Evolutionary conservation across 2,797 vertebrate species (phyloP), one percentile per base, ranked within the genome.

Genomic region (Syndactyla subalaris): DNA sequence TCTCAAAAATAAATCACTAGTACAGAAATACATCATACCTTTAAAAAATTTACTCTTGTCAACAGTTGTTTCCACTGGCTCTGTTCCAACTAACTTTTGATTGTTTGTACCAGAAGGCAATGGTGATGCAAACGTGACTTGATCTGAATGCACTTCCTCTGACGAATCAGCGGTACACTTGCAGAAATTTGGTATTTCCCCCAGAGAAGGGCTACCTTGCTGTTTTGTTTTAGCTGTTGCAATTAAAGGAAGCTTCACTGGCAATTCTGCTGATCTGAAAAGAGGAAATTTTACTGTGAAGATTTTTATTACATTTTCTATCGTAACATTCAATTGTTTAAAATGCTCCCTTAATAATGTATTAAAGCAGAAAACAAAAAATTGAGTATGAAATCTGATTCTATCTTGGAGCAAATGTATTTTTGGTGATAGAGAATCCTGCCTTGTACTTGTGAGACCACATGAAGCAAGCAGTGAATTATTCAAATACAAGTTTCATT

Each of bases 21-120:
- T n/a, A 63, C 15, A 94, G 54, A 75, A 92, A 92, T 32, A 55
- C 5, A 82, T 26, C 72, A 74, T 92, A 97, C 96, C 95, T 96
- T 88, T 79, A 26, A 76, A 84, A 95, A 82, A 62, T 9, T 10
- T 24, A 15, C 77, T 93, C 77, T 77, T 85, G 36, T 84, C 71
- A 86, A 65, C 3, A 4, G 38, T 34, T 48, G 55, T 49, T 90
- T 92, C 85, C 46, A 63, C 22, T 11, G 72, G 55, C 21, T 94
- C 70, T 86, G 9, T 67, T 78, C 93, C 84, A 88, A 54, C 75
- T 65, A 89, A 55, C 22, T 95, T 93, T 24, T 43, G 57, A 57
- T 67, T 94, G 74, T 58, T 88, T 85, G 77, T 70, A 83, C 26
- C 41, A 88, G 78, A 72, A 84, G 66, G 39, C 48, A 91, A 70